phyloP scores from a whole-genome alignment of 2,113 vertebrate species.

The Ariopsis seemanni region DNA sequence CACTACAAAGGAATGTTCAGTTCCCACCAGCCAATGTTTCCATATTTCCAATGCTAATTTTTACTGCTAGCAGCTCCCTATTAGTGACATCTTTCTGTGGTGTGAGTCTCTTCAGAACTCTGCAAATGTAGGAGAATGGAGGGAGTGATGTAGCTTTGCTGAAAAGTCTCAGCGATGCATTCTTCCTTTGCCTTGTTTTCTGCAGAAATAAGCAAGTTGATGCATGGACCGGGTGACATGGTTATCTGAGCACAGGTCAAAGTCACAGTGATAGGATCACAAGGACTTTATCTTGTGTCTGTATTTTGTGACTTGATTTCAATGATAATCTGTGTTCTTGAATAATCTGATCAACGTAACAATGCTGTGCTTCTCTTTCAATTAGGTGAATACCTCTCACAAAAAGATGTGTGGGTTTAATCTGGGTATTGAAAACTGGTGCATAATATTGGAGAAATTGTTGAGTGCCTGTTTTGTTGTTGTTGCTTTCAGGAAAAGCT shows the following conservation, averaged over 20 bases:
- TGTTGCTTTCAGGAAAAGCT: background rate
- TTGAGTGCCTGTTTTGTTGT: background rate
- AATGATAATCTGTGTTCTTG: background rate
- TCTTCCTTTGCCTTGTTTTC: background rate
- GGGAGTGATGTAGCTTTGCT: too few relatives aligned
- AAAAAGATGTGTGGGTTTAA: conserved; percentile 4
- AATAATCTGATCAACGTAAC: conserved; percentile 1
- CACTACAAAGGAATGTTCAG: background rate
- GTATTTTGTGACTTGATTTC: background rate
- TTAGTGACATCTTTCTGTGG: background rate
- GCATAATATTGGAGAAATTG: conserved; percentile 12
- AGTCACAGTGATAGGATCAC: background rate
- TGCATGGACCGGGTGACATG: too few relatives aligned
- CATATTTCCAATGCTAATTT: background rate
- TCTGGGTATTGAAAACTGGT: background rate
- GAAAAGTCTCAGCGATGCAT: too few relatives aligned
- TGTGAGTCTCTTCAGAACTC: background rate
- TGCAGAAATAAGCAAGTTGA: background rate
- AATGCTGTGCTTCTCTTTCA: background rate
- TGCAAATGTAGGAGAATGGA: background rate
- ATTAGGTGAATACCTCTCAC: background rate
- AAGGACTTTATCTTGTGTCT: background rate
- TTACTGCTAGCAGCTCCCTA: background rate
- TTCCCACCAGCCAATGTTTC: background rate
- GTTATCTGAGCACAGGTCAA: background rate